Base-by-base conservation (phyloP, 2,888 invertebrate genomes). In the Clivina fossor region DNA sequence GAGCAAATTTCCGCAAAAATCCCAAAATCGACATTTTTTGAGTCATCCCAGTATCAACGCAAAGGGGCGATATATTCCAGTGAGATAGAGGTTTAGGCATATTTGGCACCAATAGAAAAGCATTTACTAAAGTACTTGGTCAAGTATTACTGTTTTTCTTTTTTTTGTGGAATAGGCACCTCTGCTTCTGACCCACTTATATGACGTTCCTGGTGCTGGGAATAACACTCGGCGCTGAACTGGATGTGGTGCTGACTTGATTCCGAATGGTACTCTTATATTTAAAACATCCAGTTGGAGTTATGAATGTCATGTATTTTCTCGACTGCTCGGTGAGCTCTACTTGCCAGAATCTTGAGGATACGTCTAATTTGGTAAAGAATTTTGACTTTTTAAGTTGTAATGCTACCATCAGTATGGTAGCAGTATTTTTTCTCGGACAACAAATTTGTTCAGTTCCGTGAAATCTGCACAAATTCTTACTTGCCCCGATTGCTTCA, bases 391-490 rank as follows among this genome's bases (percentile, higher is more conserved):
- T 28, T 11, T 30, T 35, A 4, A 48, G 22, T 48, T 48, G 37
- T n/a, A n/a, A n/a, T 8, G 35, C 33, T 13, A 48, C 8, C 13
- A 35, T 35, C 8, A 48, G 24, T 9, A 35, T 22, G 35, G 48
- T 20, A 48, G 19, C 22, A 24, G n/a, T 28, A 48, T 22, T 48
- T 35, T 48, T 48, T 48, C 48, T 5, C 22, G 33, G 4, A 46
- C 16, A 2, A 46, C 13, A 13, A 16, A 46, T 30, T 37, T 41
- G 33, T 68, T 69, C 2, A 69, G 57, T 43, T 61, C 41, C 4
- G 64, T 66, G 33, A 60, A 65, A 51, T 69, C 68, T 4, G 62
- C 57, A 48, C 67, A 68, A 8, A 68, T 16, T n/a, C 67, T 32
- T n/a, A 68, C 50, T 20, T 56, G 38, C 2, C 37, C 47, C n/a